Percentiles rank a stretch among this genome's conserved stretches.
Evolutionary conservation across 2,888 invertebrate species (phyloP).

Genomic region (Ethmia dodecea): DNA sequence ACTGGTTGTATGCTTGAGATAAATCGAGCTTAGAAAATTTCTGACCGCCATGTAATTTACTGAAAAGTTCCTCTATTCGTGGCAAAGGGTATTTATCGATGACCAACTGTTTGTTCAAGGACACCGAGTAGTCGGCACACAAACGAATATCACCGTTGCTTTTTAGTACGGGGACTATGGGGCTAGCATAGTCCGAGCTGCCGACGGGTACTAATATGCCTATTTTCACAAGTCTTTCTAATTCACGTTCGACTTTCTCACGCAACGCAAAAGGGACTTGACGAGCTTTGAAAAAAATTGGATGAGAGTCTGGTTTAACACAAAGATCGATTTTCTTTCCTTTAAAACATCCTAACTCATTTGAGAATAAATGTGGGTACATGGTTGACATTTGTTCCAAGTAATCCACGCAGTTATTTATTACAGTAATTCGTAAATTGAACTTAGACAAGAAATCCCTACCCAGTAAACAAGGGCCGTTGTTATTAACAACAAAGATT

Average conservation of each 20-base stretch:
- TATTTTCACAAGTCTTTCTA: constrained; percentile 1
- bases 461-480: constrained; percentile 1
- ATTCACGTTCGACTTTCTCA: constrained; percentile 1
- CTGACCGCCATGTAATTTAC: not conserved
- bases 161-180: constrained; percentile 9
- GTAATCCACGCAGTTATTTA: not conserved
- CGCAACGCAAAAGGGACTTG: constrained; percentile 3
- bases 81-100: constrained; percentile 10
- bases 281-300: constrained; percentile 5
- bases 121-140: constrained; percentile 3
- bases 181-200: not conserved
- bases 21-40: constrained; percentile 6
- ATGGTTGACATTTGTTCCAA: not conserved
- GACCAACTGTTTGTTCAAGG: constrained; percentile 9
- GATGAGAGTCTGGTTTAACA: constrained; percentile 3
- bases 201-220: constrained; percentile 3
- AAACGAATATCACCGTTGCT: constrained; percentile 1
- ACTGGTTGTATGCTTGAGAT: constrained; percentile 4
- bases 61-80: not conserved
- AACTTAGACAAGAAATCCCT: constrained; percentile 5
- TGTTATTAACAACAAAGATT: not conserved
- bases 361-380: not conserved
- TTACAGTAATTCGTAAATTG: not conserved
- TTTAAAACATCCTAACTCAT: constrained; percentile 1
- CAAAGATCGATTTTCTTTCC: not conserved